Evolutionary conservation across 2,113 vertebrate genomes (phyloP), one percentile per base, ranked within the genome.

Genomic region (Podiceps cristatus): DNA sequence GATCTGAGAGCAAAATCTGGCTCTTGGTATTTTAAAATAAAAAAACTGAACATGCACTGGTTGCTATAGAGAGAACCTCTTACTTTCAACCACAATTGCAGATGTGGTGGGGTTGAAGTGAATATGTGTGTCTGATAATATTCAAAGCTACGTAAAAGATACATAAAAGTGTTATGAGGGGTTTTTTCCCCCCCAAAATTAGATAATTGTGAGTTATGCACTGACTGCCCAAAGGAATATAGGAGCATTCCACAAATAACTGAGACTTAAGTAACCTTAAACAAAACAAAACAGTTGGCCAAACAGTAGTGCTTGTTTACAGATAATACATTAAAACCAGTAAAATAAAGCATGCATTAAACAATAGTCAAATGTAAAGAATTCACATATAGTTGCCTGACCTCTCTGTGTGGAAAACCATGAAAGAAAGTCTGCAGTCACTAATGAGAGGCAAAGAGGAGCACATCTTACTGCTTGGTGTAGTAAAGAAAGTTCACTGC

Each of bases 1-100:
- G 63, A 92, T 80, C 72, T 80, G 88, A 88, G 69, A 95, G 44
- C 18, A 89, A 94, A 95, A 80, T 94, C 81, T 97, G 88, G 22
- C 50, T 94, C 45, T 92, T 58, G 67, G 58, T 87, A 82, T 94
- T 86, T 75, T 74, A 88, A 92, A 94, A 83, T 27, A 74, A 86
- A 92, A 84, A 63, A 49, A 24, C 50, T 73, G 44, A 96, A 86
- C 55, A 74, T 83, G 50, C 3, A 0, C 42, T 96, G 42, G 94
- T 94, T 97, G 84, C 85, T 94, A 95, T 93, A 97, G 93, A 95
- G 63, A 97, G 74, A 90, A 86, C 59, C n/a, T 97, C 74, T 94
- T 95, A 42, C 94, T 97, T 97, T 95, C 93, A 96, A 74, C 90
- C 94, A 97, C 91, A 94, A 47, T 24, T 91, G 80, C 93, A 96